phyloP scores from a whole-genome alignment of 2,888 invertebrate genomes.

The Thecocarcelia acutangulata region DNA sequence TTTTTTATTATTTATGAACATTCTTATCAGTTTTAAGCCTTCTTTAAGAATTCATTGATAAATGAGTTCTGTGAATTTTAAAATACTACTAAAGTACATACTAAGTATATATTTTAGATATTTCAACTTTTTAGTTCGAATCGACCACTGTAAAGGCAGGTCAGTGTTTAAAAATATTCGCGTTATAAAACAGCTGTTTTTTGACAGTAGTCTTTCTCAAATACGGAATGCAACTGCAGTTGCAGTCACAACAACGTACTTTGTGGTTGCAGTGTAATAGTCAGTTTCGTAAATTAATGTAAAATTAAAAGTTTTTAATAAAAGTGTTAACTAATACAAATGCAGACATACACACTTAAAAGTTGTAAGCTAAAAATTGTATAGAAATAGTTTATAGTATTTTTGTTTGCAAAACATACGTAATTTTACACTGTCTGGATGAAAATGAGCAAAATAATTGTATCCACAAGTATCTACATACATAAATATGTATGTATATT shows the following conservation, averaged over 20 bases:
- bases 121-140: constrained; percentile 7
- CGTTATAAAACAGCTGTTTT: constrained; percentile 53
- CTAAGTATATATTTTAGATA: neutral
- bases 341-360: too few relatives aligned
- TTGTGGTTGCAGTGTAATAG: neutral
- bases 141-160: constrained; percentile 46
- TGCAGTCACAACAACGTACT: too few relatives aligned
- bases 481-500: too few relatives aligned
- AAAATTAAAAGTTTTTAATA: neutral
- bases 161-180: constrained; percentile 21
- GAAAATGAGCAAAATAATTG: too few relatives aligned
- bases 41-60: neutral
- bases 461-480: too few relatives aligned
- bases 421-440: too few relatives aligned
- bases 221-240: constrained; percentile 19
- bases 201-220: neutral
- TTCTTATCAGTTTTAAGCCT: constrained; percentile 55
- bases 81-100: neutral
- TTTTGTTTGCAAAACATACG: too few relatives aligned
- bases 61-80: neutral
- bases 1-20: neutral
- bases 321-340: neutral
- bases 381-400: too few relatives aligned
- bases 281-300: neutral
- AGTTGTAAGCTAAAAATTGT: too few relatives aligned